These are phyloP conservation scores for Hydrotaea cyrtoneurina DNA, from an alignment of 2,888 invertebrate species.

Conservation along the genomic window DNA sequence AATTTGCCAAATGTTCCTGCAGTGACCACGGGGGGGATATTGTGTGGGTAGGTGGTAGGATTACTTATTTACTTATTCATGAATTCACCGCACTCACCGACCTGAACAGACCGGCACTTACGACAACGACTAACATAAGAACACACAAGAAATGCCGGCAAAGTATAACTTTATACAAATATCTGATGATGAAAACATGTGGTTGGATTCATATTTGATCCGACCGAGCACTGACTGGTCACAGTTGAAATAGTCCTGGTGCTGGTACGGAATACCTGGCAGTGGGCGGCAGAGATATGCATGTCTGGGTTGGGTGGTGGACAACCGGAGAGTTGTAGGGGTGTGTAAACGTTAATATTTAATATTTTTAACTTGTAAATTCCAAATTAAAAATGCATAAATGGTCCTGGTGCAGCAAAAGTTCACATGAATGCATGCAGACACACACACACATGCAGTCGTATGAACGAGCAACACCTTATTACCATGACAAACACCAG, in stretches of 20 bases:
- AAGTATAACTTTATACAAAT: slow-evolving; percentile 12
- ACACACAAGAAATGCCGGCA: background rate
- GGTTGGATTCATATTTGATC: slow-evolving; percentile 5
- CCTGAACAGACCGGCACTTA: too few relatives aligned
- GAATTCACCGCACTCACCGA: background rate
- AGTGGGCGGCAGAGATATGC: background rate
- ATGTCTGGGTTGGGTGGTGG: background rate
- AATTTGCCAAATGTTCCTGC: slow-evolving; percentile 11
- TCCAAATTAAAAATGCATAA: slow-evolving; percentile 76
- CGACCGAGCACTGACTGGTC: background rate
- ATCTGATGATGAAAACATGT: slow-evolving; percentile 21
- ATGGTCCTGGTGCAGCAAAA: slow-evolving; percentile 35
- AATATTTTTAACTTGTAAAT: slow-evolving; percentile 78
- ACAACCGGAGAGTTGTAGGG: background rate
- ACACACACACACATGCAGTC: background rate
- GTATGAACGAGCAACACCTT: slow-evolving; percentile 38
- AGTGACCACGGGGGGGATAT: background rate
- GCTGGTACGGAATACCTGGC: background rate
- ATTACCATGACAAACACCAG: slow-evolving; percentile 63
- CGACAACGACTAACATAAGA: too few relatives aligned
- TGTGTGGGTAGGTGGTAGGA: background rate
- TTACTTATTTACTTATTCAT: slow-evolving; percentile 29
- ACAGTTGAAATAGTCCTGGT: slow-evolving; percentile 13
- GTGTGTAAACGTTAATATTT: slow-evolving; percentile 74
- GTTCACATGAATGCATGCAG: slow-evolving; percentile 23